A percentile compares a stretch with the other conserved stretches of the same genome.
These are phyloP conservation scores for Leuciscus idus DNA, from an alignment of 2,113 vertebrate genomes.

Conservation along the genomic window DNA sequence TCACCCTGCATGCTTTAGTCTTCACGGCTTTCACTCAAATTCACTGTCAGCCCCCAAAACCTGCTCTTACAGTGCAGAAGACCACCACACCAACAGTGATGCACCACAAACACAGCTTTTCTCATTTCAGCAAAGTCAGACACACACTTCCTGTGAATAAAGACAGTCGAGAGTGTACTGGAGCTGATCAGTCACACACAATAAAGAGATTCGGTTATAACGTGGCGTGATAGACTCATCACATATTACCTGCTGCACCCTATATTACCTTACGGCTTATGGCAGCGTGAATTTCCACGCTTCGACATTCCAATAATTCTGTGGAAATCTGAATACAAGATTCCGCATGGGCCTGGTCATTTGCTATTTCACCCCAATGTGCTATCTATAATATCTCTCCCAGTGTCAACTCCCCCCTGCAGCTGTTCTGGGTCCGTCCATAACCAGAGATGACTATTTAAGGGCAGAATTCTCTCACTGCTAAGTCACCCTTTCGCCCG, in stretches of 20 bases:
- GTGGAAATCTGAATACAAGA: neutral
- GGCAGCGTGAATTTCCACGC: neutral
- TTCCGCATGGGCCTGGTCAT: neutral
- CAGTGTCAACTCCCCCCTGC: constrained; percentile 53
- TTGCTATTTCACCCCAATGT: constrained; percentile 74
- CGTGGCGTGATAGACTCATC: neutral
- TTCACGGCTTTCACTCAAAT: neutral
- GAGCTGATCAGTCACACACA: constrained; percentile 7
- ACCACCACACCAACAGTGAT: constrained; percentile 6
- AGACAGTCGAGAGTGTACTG: neutral
- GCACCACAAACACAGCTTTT: constrained; percentile 9
- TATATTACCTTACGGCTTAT: neutral
- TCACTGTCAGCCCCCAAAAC: neutral
- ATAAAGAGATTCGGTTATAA: neutral
- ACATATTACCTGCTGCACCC: neutral
- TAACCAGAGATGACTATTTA: constrained; percentile 77
- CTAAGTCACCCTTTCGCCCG: constrained; percentile 73
- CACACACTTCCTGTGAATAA: constrained; percentile 43
- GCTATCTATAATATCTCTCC: constrained; percentile 78
- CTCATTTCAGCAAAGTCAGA: neutral
- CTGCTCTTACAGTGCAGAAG: neutral
- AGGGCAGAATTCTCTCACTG: constrained; percentile 76
- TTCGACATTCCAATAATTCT: neutral
- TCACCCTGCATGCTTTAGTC: constrained; percentile 2
- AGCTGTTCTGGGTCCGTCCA: constrained; percentile 77